Percentiles rank a stretch among this genome's conserved stretches.
Evolutionary conservation across 2,888 invertebrate genomes (phyloP).

Genomic region (Cryptophagus acutangulus): DNA sequence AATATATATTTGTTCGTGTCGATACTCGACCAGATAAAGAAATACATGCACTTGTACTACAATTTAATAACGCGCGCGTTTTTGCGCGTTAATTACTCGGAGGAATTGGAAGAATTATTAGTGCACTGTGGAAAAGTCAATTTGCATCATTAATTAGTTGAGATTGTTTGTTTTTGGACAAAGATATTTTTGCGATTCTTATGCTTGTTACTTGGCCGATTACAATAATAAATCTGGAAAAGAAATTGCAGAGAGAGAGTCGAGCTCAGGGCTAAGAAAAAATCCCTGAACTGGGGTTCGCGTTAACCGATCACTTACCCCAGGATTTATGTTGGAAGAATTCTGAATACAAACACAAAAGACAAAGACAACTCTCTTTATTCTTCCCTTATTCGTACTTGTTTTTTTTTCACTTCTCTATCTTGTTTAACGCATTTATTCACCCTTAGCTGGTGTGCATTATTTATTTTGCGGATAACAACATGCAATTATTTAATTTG

Average conservation of each 20-base stretch:
- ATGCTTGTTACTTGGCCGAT: constrained; percentile 47
- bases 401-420: constrained; percentile 7
- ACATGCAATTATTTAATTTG: constrained; percentile 5
- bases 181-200: constrained; percentile 31
- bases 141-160: too few species aligned
- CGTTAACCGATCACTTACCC: constrained; percentile 49
- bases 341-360: constrained; percentile 44
- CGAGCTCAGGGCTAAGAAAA: constrained; percentile 44
- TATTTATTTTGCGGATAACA: too few species aligned
- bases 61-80: not conserved
- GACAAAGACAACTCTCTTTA: constrained; percentile 30
- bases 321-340: constrained; percentile 47
- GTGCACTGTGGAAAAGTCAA: too few species aligned
- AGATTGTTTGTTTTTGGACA: too few species aligned
- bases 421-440: constrained; percentile 4
- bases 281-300: constrained; percentile 47
- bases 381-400: constrained; percentile 23
- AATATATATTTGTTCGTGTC: constrained; percentile 17
- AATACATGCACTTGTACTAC: constrained; percentile 13
- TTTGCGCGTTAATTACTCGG: too few species aligned
- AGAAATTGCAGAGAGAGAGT: constrained; percentile 37
- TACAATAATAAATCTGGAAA: constrained; percentile 48
- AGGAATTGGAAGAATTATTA: too few species aligned
- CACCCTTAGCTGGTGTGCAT: not conserved
- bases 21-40: constrained; percentile 22